Evolutionary conservation across 2,888 invertebrate genomes (phyloP).

Genomic region (Perizoma affinitatum): DNA sequence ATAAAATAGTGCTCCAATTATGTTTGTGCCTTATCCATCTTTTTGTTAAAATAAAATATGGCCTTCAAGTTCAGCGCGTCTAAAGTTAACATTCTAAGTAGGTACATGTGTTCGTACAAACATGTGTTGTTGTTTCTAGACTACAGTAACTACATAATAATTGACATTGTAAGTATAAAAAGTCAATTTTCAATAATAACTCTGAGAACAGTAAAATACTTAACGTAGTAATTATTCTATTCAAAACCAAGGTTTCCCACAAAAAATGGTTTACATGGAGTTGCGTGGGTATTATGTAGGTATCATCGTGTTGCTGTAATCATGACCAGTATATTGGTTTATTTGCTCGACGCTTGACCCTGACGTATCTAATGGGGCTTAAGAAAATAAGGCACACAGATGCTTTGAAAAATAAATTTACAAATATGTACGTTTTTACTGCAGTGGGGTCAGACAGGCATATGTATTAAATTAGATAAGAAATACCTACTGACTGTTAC

Average conservation of each 20-base stretch:
- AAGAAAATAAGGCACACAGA: neutral
- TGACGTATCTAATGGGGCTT: slow-evolving; percentile 13
- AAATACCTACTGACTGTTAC: too few species aligned
- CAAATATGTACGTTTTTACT: too few species aligned
- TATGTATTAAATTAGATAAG: too few species aligned
- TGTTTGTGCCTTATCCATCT: neutral
- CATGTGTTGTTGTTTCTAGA: neutral
- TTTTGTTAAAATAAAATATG: neutral
- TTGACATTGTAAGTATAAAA: slow-evolving; percentile 13
- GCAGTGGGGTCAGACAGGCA: too few species aligned
- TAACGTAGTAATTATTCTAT: slow-evolving; percentile 3
- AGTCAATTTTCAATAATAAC: slow-evolving; percentile 10
- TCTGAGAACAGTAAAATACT: neutral
- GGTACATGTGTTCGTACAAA: neutral
- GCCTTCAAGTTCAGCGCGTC: slow-evolving; percentile 3
- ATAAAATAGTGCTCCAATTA: neutral
- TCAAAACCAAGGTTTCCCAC: slow-evolving; percentile 15
- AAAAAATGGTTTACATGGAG: slow-evolving; percentile 12
- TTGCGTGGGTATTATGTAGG: neutral
- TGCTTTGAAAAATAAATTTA: too few species aligned
- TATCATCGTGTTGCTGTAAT: neutral
- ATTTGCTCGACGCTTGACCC: slow-evolving; percentile 13
- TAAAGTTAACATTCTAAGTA: neutral
- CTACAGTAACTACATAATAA: slow-evolving; percentile 9
- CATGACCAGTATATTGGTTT: neutral